Evolutionary conservation across 2,888 invertebrate species (phyloP).

Genomic region (Halictus ligatus): DNA sequence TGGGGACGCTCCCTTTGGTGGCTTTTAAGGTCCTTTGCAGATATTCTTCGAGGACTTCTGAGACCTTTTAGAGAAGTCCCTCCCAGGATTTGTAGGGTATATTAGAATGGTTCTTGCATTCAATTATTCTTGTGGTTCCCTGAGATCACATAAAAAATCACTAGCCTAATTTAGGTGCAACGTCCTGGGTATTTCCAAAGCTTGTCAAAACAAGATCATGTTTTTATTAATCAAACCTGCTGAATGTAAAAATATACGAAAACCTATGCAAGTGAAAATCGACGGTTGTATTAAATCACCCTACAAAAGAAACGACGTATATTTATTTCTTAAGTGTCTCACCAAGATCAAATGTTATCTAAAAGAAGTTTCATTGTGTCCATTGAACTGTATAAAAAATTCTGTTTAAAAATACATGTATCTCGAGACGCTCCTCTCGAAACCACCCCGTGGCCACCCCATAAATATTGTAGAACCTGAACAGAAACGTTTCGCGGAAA

Average conservation of each 20-base stretch:
- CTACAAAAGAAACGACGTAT: too few relatives aligned
- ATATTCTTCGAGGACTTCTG: background rate
- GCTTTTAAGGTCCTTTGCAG: background rate
- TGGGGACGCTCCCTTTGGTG: background rate
- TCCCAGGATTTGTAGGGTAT: background rate
- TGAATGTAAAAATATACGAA: too few relatives aligned
- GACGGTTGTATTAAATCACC: too few relatives aligned
- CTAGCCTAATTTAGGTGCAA: background rate
- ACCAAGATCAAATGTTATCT: too few relatives aligned
- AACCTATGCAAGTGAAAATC: too few relatives aligned
- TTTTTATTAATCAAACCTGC: too few relatives aligned
- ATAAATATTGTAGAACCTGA: too few relatives aligned
- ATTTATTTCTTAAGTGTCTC: too few relatives aligned
- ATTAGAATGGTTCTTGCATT: background rate
- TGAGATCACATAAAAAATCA: background rate
- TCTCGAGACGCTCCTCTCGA: background rate
- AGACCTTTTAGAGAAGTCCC: background rate
- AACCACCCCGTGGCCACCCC: background rate
- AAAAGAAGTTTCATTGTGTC: too few relatives aligned
- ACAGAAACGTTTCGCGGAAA: background rate
- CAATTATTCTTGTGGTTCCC: background rate
- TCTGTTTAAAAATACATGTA: background rate
- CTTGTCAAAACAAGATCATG: too few relatives aligned
- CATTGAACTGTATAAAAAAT: background rate
- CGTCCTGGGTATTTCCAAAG: too few relatives aligned